Evolutionary conservation across 2,888 invertebrate genomes (phyloP).

Genomic region (Plusia festucae): DNA sequence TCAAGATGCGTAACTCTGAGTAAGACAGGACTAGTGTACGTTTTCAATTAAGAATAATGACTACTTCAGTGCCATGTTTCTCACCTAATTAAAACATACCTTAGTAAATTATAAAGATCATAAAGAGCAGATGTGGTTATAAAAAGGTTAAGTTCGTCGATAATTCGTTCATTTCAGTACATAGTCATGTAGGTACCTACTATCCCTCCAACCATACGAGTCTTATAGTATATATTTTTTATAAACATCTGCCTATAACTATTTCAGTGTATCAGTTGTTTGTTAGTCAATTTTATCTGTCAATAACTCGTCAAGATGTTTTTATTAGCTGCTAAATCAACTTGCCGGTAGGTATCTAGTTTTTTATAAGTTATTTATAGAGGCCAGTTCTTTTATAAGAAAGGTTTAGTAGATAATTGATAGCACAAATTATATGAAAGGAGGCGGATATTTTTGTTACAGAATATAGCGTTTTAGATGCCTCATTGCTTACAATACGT

Average conservation of each 20-base stretch:
- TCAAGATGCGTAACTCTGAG: slow-evolving; percentile 25
- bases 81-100: slow-evolving; percentile 83
- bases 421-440: background rate
- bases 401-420: background rate
- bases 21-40: slow-evolving; percentile 35
- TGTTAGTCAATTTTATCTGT: slow-evolving; percentile 69
- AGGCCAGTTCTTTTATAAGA: background rate
- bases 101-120: slow-evolving; percentile 60
- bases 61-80: slow-evolving; percentile 72
- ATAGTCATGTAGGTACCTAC: slow-evolving; percentile 49
- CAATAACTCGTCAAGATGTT: slow-evolving; percentile 64
- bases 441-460: background rate
- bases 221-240: slow-evolving; percentile 64
- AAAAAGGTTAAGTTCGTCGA: slow-evolving; percentile 75
- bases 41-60: slow-evolving; percentile 75
- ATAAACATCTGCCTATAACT: slow-evolving; percentile 54
- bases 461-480: too few relatives aligned
- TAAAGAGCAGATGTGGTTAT: slow-evolving; percentile 75
- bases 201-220: slow-evolving; percentile 61
- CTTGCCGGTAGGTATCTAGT: slow-evolving; percentile 18
- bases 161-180: slow-evolving; percentile 72
- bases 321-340: slow-evolving; percentile 50
- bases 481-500: too few relatives aligned
- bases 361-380: slow-evolving; percentile 15
- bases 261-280: slow-evolving; percentile 64